These are phyloP conservation scores for Ormyrus labotus DNA, from an alignment of 2,888 invertebrate species.

Conservation along the genomic window DNA sequence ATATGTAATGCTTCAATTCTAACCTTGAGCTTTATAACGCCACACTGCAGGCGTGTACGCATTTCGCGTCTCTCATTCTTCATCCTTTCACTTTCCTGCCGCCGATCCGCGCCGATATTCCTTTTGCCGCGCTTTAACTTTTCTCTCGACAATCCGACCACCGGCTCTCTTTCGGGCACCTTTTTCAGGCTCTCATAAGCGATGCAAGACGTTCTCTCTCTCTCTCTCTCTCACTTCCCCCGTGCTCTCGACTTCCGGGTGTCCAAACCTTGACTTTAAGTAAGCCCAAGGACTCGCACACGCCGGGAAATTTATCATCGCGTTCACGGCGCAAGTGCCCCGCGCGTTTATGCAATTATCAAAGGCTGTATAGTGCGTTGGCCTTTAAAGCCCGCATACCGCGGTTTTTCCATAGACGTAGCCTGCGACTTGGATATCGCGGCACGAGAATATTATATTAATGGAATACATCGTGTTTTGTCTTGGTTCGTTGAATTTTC, in stretches of 20 bases:
- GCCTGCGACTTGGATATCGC: too few species aligned
- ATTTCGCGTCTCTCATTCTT: constrained; percentile 17
- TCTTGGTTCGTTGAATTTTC: too few species aligned
- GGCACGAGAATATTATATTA: too few species aligned
- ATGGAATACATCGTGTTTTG: too few species aligned
- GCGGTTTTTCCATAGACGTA: too few species aligned
- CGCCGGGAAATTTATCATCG: constrained; percentile 2
- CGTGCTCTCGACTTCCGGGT: neutral
- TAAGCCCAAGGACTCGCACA: neutral
- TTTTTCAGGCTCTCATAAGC: neutral
- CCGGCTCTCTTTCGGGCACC: constrained; percentile 5
- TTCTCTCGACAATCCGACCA: neutral
- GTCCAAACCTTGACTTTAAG: constrained; percentile 28
- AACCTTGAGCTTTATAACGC: constrained; percentile 46
- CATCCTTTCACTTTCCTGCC: constrained; percentile 42
- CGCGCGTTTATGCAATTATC: constrained; percentile 12
- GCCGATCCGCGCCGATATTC: neutral
- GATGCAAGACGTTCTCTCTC: too few species aligned
- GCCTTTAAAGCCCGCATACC: neutral
- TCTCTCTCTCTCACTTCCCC: too few species aligned
- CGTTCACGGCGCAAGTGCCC: neutral
- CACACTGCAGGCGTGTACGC: neutral
- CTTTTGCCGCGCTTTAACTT: neutral
- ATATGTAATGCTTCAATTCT: neutral
- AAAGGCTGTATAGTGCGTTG: constrained; percentile 3